Conservation (phyloP, 2,888 invertebrate genomes). For the Nowickia ferox region DNA sequence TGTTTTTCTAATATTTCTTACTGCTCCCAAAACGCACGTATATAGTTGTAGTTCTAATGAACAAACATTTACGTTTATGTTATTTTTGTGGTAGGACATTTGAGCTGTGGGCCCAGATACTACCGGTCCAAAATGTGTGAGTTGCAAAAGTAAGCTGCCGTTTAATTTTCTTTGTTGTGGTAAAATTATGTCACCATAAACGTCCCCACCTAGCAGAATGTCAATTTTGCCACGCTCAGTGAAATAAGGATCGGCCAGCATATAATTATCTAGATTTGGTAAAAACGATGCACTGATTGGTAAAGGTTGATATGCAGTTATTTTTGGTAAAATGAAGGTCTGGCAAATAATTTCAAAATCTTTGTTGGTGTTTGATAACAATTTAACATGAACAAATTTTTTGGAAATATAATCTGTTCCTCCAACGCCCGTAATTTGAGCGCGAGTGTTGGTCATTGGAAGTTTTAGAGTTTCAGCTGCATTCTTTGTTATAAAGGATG, state of each 20-base stretch:
- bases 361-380: too few species aligned
- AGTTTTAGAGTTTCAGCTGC: slow-evolving; percentile 1
- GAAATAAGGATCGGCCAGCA: background rate
- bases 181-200: slow-evolving; percentile 24
- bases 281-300: background rate
- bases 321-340: too few species aligned
- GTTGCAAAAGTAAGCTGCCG: background rate
- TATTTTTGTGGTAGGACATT: background rate
- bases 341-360: too few species aligned
- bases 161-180: slow-evolving; percentile 7
- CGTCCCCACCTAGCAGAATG: background rate
- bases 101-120: background rate
- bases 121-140: slow-evolving; percentile 40
- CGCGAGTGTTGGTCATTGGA: background rate
- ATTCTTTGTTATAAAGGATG: too few species aligned
- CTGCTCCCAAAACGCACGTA: slow-evolving; percentile 5
- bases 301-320: background rate
- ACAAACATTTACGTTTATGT: background rate
- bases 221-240: slow-evolving; percentile 8
- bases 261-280: background rate
- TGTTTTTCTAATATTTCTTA: background rate
- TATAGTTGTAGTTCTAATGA: background rate
- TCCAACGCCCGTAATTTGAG: background rate
- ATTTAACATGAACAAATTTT: too few species aligned
- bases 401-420: too few species aligned